Conservation (phyloP, 2,113 vertebrate genomes). For the Hemiprocne comata region DNA sequence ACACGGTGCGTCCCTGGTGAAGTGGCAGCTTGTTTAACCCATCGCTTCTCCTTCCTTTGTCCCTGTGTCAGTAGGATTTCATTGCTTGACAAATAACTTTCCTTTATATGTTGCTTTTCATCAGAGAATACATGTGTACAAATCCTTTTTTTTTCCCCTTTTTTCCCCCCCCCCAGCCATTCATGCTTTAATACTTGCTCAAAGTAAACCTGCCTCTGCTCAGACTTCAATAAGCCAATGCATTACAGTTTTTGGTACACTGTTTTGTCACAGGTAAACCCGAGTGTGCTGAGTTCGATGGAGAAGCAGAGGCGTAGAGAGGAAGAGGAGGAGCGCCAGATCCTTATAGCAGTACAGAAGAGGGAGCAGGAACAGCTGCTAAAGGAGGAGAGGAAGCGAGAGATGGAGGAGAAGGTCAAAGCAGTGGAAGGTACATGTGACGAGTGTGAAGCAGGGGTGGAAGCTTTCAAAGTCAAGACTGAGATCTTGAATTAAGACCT, state of each 20-base stretch:
- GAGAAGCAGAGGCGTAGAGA: constrained; percentile 87
- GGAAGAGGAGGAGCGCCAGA: constrained; percentile 90
- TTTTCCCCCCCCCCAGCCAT: background rate
- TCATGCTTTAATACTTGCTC: background rate
- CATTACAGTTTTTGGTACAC: background rate
- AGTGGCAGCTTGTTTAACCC: constrained; percentile 37
- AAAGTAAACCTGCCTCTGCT: background rate
- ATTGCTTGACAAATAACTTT: constrained; percentile 39
- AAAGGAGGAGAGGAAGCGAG: constrained; percentile 89
- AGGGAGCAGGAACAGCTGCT: constrained; percentile 90
- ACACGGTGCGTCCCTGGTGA: background rate
- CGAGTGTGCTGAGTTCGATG: constrained; percentile 67
- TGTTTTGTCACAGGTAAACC: constrained; percentile 71
- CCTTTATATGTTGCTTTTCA: constrained; percentile 14
- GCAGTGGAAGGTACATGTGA: constrained; percentile 87
- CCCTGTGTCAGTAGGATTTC: background rate
- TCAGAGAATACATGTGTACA: background rate
- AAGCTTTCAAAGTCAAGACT: background rate
- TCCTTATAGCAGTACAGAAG: constrained; percentile 90
- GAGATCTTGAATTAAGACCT: background rate
- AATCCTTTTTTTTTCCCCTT: background rate
- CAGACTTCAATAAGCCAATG: background rate
- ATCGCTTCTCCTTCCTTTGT: background rate
- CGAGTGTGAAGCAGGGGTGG: background rate
- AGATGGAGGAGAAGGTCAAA: constrained; percentile 90